phyloP scores from a whole-genome alignment of 92 coral and sea anemone genomes.

The Porites divaricata region DNA sequence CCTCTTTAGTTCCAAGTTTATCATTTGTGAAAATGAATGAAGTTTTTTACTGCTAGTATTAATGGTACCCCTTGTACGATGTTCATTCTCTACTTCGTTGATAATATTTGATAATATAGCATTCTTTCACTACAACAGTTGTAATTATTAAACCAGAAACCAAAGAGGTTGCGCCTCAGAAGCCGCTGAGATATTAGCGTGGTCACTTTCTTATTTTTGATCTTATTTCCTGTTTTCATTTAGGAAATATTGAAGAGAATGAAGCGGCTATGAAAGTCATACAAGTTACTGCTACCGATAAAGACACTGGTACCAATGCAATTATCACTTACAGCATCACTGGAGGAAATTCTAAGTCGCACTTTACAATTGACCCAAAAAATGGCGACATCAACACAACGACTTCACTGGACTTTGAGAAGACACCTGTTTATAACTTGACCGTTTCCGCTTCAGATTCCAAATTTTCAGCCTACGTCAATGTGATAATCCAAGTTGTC shows the following conservation, averaged over 20 bases:
- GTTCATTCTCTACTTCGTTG: too few relatives aligned
- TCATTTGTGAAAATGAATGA: too few relatives aligned
- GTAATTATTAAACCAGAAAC: too few relatives aligned
- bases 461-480: constrained; percentile 28
- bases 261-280: constrained; percentile 55
- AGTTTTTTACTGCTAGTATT: background rate
- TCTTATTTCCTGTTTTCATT: background rate
- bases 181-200: background rate
- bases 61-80: too few relatives aligned
- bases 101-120: too few relatives aligned
- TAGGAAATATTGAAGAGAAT: constrained; percentile 79
- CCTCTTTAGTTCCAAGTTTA: too few relatives aligned
- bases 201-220: background rate
- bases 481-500: constrained; percentile 59
- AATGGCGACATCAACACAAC: constrained; percentile 73
- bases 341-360: constrained; percentile 67
- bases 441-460: constrained; percentile 79
- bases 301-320: constrained; percentile 78
- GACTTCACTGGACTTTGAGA: constrained; percentile 74
- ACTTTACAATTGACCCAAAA: constrained; percentile 66
- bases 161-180: background rate
- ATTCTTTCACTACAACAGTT: too few relatives aligned
- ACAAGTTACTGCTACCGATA: constrained; percentile 74
- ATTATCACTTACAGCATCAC: constrained; percentile 67
- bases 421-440: constrained; percentile 37